Evolutionary conservation across 2,113 vertebrate genomes (phyloP), one percentile per base, ranked within the genome.

Genomic region (Mandrillus leucophaeus): DNA sequence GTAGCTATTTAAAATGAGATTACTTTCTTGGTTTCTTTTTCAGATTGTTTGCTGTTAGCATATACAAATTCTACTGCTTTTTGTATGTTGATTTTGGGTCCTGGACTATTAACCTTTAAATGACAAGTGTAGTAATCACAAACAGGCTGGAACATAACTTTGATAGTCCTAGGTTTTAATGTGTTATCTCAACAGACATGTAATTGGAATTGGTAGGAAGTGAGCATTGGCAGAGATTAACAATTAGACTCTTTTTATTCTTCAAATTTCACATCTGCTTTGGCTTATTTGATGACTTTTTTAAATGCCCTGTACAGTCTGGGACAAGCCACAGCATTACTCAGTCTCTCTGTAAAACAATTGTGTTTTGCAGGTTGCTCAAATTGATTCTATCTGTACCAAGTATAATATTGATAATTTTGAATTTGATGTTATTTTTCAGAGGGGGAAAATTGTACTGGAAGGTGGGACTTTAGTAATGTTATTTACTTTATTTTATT

Each of bases 231-330:
- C 90, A 70, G 93, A 80, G 64, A 88, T 95, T 64, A 80, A 88
- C 43, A 40, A 55, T 93, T 93, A 87, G 30, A 87, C 11, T 50
- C 11, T 61, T 50, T 38, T 72, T 84, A 84, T 76, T 84, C 38
- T 64, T 90, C 23, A 1, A 96, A 57, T 95, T 93, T 97, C 75
- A 92, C 35, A 90, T 89, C 66, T 80, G 45, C 3, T 93, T 93
- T 97, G 45, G 35, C 30, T 94, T 96, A 89, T 80, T 89, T 92
- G 79, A 92, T 96, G 83, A n/a, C 20, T 57, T 81, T 96, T 92
- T 92, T 52, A 83, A 70, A 66, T 89, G n/a, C 50, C 23, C 64
- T 93, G 10, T 76, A 30, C 5, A 73, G 13, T 90, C n/a, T 96
- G 82, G 48, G 13, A 61, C 57, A 88, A 92, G 68, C n/a, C 40